Conservation (phyloP, 2,113 vertebrate genomes). For the Laticauda colubrina region DNA sequence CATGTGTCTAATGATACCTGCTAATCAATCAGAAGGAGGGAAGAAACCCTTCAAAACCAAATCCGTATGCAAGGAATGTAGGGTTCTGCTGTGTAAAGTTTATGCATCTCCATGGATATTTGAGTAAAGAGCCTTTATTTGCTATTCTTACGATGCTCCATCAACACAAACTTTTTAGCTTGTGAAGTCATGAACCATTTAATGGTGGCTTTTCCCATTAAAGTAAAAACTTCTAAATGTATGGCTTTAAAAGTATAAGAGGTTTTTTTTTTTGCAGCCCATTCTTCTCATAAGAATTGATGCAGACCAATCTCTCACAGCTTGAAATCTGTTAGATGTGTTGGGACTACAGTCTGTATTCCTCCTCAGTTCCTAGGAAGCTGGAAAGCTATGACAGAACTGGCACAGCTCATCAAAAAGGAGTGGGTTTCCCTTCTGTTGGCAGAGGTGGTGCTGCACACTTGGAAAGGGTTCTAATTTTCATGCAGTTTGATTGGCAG, state of each 20-base stretch:
- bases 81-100: neutral
- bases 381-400: neutral
- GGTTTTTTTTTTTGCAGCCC: neutral
- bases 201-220: neutral
- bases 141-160: neutral
- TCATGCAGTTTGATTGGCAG: neutral
- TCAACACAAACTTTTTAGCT: neutral
- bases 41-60: slow-evolving; percentile 7
- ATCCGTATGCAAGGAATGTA: slow-evolving; percentile 17
- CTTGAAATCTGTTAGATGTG: neutral
- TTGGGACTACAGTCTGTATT: neutral
- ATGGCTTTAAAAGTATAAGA: neutral
- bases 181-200: neutral
- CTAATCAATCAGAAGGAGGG: slow-evolving; percentile 19
- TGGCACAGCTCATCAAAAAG: neutral
- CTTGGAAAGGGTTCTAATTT: too few species aligned
- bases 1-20: slow-evolving; percentile 33
- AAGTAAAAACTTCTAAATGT: neutral
- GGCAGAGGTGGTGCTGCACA: neutral
- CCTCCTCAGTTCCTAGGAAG: neutral
- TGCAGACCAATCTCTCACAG: neutral
- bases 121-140: neutral
- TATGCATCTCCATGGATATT: neutral
- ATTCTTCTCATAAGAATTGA: neutral
- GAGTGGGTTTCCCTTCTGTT: neutral